Percentiles rank a stretch among this genome's conserved stretches.
Conservation (phyloP, 37 sponge, comb jelly and placozoan genomes). For the Spongilla lacustris region DNA sequence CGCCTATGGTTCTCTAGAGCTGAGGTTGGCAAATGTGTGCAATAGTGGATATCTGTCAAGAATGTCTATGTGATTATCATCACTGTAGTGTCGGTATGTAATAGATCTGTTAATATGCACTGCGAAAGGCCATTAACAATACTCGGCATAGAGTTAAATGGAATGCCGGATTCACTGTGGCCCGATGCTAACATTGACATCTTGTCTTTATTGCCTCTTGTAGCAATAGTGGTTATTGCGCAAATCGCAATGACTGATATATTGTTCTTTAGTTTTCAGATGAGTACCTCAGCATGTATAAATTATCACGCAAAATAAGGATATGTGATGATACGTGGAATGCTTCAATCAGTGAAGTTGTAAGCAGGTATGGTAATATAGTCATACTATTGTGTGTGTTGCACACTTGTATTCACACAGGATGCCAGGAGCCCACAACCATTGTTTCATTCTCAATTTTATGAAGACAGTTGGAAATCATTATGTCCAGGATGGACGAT, state of each 20-base stretch:
- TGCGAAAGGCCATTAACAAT: no score
- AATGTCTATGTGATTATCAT: no score
- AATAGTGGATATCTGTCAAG: no score
- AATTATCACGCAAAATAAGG: constrained; percentile 14
- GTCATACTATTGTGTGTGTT: not conserved
- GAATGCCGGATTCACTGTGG: no score
- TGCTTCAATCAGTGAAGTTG: constrained; percentile 34
- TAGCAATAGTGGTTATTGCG: no score
- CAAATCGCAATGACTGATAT: no score
- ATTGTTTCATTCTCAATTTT: constrained; percentile 39
- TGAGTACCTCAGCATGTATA: constrained; percentile 36
- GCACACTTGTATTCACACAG: not conserved
- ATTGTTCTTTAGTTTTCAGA: no score
- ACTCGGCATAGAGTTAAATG: no score
- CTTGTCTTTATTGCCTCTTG: not conserved
- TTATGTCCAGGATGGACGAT: constrained; percentile 18
- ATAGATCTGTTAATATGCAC: no score
- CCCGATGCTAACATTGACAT: no score
- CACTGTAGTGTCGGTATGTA: no score
- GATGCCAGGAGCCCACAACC: constrained; percentile 11
- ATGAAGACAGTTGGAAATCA: constrained; percentile 4
- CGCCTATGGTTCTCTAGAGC: constrained; percentile 76
- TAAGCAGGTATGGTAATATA: not conserved
- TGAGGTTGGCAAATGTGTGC: no score
- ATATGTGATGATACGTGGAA: constrained; percentile 55